Base-by-base conservation (phyloP, 2,113 vertebrate genomes). In the Podarcis muralis region DNA sequence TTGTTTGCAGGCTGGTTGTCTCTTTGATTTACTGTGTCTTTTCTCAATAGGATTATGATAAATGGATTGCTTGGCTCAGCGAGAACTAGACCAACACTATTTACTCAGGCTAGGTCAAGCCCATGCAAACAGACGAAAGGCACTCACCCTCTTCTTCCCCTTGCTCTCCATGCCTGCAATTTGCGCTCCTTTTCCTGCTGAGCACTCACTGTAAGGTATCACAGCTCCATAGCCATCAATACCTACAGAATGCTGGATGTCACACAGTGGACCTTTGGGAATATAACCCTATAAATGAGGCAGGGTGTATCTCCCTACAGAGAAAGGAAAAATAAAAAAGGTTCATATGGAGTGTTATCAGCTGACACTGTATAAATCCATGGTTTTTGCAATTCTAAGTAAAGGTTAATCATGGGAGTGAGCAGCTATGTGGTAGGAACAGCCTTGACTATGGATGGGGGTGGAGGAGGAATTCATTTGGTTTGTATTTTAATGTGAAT, bases 41-140 rank as follows among this genome's bases (percentile, higher is more conserved):
- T 97, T 93, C 96, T 96, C 30, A 1, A 93, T 95, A 94, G 95
- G 95, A 97, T 97, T 96, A 96, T 97, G 96, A 97, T 97, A 96
- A 97, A 96, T 97, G 96, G 96, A 95, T 97, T 95, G 96, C 93
- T 35, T 95, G 95, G 92, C 95, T 83, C 94, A 5, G 13, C 84
- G 88, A 92, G 71, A 89, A 93, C 95, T 96, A 75, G 76, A 93
- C 93, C 92, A 92, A 94, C 94, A 95, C 92, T 89, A 81, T 30
- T 65, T 92, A 90, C 83, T 89, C 43, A 35, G 5, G 2, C 74
- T 88, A 94, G 96, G 95, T 97, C 95, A 95, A 91, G 92, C 93
- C 92, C 93, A 94, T 87, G 92, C 6, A 78, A 90, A 95, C 92
- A 74, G 4, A 87, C 66, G 85, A 30, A 66, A 48, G 74, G 30